These are phyloP conservation scores for Coreoperca whiteheadi DNA, from an alignment of 2,113 vertebrate genomes.

Conservation along the genomic window DNA sequence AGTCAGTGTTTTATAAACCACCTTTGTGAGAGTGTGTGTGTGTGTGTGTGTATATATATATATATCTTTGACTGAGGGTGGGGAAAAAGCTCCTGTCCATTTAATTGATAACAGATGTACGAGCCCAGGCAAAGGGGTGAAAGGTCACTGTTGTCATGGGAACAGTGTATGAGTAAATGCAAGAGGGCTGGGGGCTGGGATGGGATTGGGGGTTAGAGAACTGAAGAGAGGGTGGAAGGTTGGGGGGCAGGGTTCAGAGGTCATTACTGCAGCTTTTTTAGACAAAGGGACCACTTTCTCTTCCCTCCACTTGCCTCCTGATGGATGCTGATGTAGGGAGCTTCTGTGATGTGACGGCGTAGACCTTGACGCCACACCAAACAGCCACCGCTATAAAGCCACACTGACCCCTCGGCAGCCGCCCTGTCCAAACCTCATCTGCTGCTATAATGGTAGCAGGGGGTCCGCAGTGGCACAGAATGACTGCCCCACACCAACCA, in stretches of 20 bases:
- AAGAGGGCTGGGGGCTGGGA: slow-evolving; percentile 72
- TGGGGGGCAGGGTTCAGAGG: slow-evolving; percentile 81
- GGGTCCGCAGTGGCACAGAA: slow-evolving; percentile 45
- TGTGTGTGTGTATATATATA: background rate
- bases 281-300: slow-evolving; percentile 84
- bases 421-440: slow-evolving; percentile 69
- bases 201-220: slow-evolving; percentile 66
- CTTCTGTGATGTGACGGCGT: slow-evolving; percentile 51
- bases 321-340: slow-evolving; percentile 71
- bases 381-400: slow-evolving; percentile 60
- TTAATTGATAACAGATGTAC: slow-evolving; percentile 91
- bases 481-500: slow-evolving; percentile 65
- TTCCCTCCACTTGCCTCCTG: slow-evolving; percentile 77
- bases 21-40: slow-evolving; percentile 30
- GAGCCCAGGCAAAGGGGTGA: slow-evolving; percentile 81
- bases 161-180: slow-evolving; percentile 80
- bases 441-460: slow-evolving; percentile 64
- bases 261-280: slow-evolving; percentile 83
- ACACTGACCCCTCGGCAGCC: slow-evolving; percentile 60
- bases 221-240: slow-evolving; percentile 37
- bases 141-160: slow-evolving; percentile 85
- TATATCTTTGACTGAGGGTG: slow-evolving; percentile 32
- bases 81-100: slow-evolving; percentile 73
- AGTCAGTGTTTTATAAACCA: slow-evolving; percentile 32
- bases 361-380: slow-evolving; percentile 71